Conservation (phyloP, 2,797 vertebrate genomes). For the Sebastolobus alascanus region DNA sequence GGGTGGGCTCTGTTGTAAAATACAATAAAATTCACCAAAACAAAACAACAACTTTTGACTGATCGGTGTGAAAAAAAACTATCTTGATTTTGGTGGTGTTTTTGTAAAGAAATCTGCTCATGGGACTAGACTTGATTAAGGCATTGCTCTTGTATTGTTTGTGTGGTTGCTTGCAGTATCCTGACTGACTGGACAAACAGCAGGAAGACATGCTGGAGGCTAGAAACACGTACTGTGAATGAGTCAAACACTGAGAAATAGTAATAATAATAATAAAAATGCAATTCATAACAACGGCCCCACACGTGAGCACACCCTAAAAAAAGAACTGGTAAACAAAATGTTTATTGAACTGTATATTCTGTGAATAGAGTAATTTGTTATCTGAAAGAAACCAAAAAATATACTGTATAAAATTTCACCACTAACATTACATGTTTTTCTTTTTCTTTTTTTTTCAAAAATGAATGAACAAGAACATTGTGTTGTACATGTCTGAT, state of each 20-base stretch:
- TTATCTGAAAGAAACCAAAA: constrained; percentile 80
- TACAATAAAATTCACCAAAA: background rate
- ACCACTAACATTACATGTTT: constrained; percentile 59
- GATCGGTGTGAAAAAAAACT: constrained; percentile 25
- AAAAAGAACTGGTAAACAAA: constrained; percentile 59
- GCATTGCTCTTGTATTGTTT: constrained; percentile 37
- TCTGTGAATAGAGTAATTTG: constrained; percentile 82
- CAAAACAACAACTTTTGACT: constrained; percentile 32
- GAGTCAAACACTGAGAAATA: constrained; percentile 82
- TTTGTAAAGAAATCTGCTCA: constrained; percentile 48
- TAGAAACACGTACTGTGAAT: constrained; percentile 74
- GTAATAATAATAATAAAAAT: constrained; percentile 28
- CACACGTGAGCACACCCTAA: constrained; percentile 49
- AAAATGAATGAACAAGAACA: constrained; percentile 57
- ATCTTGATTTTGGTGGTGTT: constrained; percentile 44
- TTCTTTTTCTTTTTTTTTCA: constrained; percentile 10
- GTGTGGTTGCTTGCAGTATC: constrained; percentile 44
- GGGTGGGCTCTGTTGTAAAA: constrained; percentile 52
- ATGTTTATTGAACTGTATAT: constrained; percentile 79
- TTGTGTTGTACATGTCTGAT: constrained; percentile 67
- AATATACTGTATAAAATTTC: constrained; percentile 74
- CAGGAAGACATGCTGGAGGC: constrained; percentile 30
- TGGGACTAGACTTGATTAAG: constrained; percentile 43
- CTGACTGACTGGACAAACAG: constrained; percentile 52
- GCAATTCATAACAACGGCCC: constrained; percentile 51